Percentiles rank a stretch among this genome's conserved stretches.
Conservation (phyloP, 1,140 invertebrate genomes). For the Polyergus mexicanus region DNA sequence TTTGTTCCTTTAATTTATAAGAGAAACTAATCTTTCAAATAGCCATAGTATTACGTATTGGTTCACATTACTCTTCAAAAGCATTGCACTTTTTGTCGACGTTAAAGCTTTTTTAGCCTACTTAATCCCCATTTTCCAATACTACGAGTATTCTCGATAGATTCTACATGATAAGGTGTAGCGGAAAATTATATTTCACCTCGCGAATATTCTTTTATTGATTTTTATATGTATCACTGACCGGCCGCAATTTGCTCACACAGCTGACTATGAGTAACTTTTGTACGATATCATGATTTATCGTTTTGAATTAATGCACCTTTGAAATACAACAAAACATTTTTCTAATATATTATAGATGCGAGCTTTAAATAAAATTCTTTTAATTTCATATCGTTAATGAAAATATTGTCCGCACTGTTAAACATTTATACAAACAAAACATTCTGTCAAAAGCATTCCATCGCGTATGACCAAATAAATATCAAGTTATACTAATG, state of each 20-base stretch:
- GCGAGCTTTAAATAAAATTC: background rate
- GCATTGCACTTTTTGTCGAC: background rate
- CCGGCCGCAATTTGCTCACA: background rate
- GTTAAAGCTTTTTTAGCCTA: background rate
- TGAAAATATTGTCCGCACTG: background rate
- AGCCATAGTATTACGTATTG: no score
- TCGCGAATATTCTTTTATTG: constrained; percentile 33
- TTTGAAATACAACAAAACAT: background rate
- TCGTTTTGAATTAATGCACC: background rate
- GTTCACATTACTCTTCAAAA: no score
- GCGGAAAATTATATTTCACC: constrained; percentile 44
- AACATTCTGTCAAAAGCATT: background rate
- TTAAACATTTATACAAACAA: background rate
- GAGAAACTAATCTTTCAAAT: no score
- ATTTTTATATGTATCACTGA: constrained; percentile 29
- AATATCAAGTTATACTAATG: background rate
- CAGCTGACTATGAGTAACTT: constrained; percentile 3
- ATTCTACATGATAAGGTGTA: constrained; percentile 36
- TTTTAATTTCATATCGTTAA: background rate
- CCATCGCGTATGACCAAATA: background rate
- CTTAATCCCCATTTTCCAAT: constrained; percentile 37
- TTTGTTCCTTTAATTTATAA: no score
- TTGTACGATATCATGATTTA: background rate
- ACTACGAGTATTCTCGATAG: constrained; percentile 20
- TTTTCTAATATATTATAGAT: background rate